Conservation (phyloP, 2,888 invertebrate genomes). For the Tenthredo notha region DNA sequence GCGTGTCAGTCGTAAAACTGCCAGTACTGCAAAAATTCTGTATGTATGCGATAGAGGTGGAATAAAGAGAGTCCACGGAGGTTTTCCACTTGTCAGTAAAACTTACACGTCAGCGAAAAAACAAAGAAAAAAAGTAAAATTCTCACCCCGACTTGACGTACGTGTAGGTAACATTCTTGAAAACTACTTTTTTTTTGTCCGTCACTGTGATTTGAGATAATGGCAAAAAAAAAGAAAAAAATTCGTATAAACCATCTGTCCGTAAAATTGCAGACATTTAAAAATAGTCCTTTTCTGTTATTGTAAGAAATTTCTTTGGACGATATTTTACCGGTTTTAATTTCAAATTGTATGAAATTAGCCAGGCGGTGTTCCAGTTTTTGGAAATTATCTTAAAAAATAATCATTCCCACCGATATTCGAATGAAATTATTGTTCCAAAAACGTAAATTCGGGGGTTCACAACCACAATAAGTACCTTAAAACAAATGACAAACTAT, state of each 20-base stretch:
- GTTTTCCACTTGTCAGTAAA: slow-evolving; percentile 25
- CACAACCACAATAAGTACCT: slow-evolving; percentile 50
- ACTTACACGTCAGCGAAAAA: slow-evolving; percentile 4
- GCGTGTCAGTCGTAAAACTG: slow-evolving; percentile 45
- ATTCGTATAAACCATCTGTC: background rate
- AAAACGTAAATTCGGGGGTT: background rate
- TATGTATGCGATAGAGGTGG: background rate
- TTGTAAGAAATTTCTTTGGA: background rate
- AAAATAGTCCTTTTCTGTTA: background rate
- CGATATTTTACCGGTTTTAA: background rate
- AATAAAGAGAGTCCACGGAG: background rate
- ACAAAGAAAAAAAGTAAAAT: too few relatives aligned
- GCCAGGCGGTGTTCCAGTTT: background rate
- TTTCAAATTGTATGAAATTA: slow-evolving; percentile 31
- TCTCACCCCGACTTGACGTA: background rate
- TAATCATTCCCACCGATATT: background rate
- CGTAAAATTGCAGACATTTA: slow-evolving; percentile 2
- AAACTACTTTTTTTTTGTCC: background rate
- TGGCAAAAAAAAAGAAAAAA: background rate
- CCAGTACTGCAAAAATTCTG: slow-evolving; percentile 14
- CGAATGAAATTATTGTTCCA: background rate
- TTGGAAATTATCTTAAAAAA: background rate
- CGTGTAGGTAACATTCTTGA: background rate
- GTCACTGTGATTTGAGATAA: background rate
- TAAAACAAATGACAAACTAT: slow-evolving; percentile 73